phyloP scores from a whole-genome alignment of 2,797 vertebrate genomes.

The Enteromius radiatus region DNA sequence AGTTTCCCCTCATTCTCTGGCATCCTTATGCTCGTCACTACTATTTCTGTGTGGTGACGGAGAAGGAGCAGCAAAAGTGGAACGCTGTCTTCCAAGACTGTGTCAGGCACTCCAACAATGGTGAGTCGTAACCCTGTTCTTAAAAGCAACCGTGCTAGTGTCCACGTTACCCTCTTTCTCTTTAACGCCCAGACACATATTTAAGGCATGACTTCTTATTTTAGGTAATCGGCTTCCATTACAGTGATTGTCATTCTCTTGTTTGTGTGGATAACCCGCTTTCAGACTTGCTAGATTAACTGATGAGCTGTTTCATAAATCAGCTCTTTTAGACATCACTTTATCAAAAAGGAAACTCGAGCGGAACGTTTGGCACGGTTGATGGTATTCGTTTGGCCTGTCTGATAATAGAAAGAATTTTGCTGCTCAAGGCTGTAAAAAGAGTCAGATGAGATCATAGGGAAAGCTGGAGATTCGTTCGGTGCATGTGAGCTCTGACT shows the following conservation, averaged over 20 bases:
- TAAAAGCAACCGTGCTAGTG: neutral
- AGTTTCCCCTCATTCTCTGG: conserved; percentile 91
- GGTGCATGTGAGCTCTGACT: conserved; percentile 19
- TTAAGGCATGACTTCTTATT: conserved; percentile 2
- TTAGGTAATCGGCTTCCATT: neutral
- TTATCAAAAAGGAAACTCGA: conserved; percentile 49
- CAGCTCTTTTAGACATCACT: conserved; percentile 16
- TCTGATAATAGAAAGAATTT: conserved; percentile 54
- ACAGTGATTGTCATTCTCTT: neutral
- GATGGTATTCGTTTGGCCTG: conserved; percentile 39
- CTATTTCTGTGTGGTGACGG: conserved; percentile 86
- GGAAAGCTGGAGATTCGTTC: conserved; percentile 32
- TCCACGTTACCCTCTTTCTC: neutral
- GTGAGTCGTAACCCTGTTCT: conserved; percentile 71
- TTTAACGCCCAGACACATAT: conserved; percentile 14
- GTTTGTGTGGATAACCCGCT: neutral
- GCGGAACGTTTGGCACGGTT: conserved; percentile 16
- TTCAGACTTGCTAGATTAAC: conserved; percentile 31
- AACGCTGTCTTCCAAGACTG: conserved; percentile 91
- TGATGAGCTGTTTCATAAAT: conserved; percentile 21
- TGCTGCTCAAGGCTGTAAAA: conserved; percentile 50
- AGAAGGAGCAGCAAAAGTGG: conserved; percentile 93
- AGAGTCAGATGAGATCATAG: conserved; percentile 22
- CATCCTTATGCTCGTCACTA: conserved; percentile 88
- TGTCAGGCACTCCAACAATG: conserved; percentile 88